These are phyloP conservation scores for Acrobasis consociella DNA, from an alignment of 2,888 invertebrate genomes.

Conservation along the genomic window DNA sequence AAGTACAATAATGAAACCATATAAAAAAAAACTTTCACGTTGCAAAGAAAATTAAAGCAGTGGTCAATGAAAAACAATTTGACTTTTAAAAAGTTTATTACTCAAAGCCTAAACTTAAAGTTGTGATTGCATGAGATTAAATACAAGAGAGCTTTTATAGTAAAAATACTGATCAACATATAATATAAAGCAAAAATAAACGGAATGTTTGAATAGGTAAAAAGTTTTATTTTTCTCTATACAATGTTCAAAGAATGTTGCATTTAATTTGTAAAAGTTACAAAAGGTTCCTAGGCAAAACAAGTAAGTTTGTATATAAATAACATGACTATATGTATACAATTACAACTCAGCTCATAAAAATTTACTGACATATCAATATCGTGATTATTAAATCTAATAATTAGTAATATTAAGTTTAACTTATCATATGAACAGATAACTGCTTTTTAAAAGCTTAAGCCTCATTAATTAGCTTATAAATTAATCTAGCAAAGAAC, in stretches of 20 bases:
- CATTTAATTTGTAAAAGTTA: too few species aligned
- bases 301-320: too few species aligned
- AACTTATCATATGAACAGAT: slow-evolving; percentile 21
- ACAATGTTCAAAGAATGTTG: neutral
- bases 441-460: slow-evolving; percentile 12
- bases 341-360: too few species aligned
- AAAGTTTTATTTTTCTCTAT: neutral
- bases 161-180: neutral
- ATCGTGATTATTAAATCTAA: slow-evolving; percentile 3
- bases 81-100: slow-evolving; percentile 22
- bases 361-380: neutral
- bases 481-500: neutral
- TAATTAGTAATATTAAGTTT: neutral
- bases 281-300: too few species aligned
- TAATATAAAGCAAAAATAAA: neutral
- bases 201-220: slow-evolving; percentile 1
- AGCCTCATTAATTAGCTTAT: slow-evolving; percentile 2
- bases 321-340: too few species aligned
- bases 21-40: too few species aligned
- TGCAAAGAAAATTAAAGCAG: too few species aligned
- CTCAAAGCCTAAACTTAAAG: slow-evolving; percentile 36
- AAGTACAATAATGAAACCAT: too few species aligned
- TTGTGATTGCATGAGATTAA: slow-evolving; percentile 30
- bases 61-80: neutral
- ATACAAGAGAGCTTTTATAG: slow-evolving; percentile 1